A percentile compares a stretch with the other conserved stretches of the same genome.
phyloP scores from a whole-genome alignment of 2,797 vertebrate species.

The Lithobates pipiens region DNA sequence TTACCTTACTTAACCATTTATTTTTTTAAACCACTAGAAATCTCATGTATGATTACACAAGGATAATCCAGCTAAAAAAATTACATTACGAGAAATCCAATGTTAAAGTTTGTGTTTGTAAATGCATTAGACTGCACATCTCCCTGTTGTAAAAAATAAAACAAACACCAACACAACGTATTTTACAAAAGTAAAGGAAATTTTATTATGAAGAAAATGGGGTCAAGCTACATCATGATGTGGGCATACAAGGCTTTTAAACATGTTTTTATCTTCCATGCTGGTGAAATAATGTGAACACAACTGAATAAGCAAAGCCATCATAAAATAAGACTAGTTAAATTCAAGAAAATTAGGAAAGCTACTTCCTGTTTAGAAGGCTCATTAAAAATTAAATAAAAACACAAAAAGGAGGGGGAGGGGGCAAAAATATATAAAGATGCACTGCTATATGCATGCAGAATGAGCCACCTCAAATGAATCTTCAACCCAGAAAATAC shows the following conservation, averaged over 20 bases:
- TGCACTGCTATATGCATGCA: constrained; percentile 84
- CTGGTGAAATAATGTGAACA: constrained; percentile 73
- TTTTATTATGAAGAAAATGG: constrained; percentile 49
- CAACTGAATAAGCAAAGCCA: constrained; percentile 79
- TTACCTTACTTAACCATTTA: too few relatives aligned
- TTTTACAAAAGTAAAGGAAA: constrained; percentile 50
- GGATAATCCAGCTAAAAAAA: too few relatives aligned
- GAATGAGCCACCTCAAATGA: constrained; percentile 81
- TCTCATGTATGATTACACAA: too few relatives aligned
- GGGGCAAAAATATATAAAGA: constrained; percentile 65
- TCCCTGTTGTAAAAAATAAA: neutral
- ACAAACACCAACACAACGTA: neutral
- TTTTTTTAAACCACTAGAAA: too few relatives aligned
- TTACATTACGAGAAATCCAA: too few relatives aligned
- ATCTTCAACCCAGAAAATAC: constrained; percentile 86
- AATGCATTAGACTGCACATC: neutral
- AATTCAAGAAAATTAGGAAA: constrained; percentile 74
- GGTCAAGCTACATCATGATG: constrained; percentile 78
- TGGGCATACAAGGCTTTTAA: constrained; percentile 81
- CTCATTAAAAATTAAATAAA: constrained; percentile 67
- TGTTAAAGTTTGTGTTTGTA: too few relatives aligned
- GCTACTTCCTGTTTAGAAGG: constrained; percentile 49
- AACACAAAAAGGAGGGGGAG: constrained; percentile 43
- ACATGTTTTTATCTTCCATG: constrained; percentile 79
- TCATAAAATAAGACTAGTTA: constrained; percentile 85